Conservation (phyloP, 2,113 vertebrate genomes). For the Garra rufa region DNA sequence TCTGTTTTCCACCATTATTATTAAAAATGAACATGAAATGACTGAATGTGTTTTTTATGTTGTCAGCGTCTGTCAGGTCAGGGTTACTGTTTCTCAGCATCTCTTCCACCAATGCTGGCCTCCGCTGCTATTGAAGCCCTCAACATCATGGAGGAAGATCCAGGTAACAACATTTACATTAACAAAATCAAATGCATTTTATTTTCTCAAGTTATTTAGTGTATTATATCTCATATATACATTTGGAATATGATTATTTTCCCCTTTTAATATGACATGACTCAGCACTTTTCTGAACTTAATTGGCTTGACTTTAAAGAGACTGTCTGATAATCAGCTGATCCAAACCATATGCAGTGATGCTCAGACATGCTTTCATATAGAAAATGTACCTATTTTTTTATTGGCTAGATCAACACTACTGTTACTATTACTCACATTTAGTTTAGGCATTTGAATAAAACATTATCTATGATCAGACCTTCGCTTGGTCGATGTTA, state of each 20-base stretch:
- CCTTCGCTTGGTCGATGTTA: not conserved
- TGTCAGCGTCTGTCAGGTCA: slow-evolving; percentile 91
- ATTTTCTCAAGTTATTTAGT: not conserved
- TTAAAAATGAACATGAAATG: not conserved
- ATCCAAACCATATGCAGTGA: slow-evolving; percentile 45
- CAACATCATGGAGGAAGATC: slow-evolving; percentile 95
- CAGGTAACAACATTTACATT: slow-evolving; percentile 78
- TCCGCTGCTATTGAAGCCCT: slow-evolving; percentile 93
- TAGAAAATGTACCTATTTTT: not conserved
- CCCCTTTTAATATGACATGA: not conserved
- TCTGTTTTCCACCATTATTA: not conserved
- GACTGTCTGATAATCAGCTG: slow-evolving; percentile 19
- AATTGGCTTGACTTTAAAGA: slow-evolving; percentile 46
- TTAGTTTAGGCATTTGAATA: not conserved
- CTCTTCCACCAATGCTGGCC: slow-evolving; percentile 91
- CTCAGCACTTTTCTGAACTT: not conserved
- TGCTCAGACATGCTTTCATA: not conserved
- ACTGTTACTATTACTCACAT: not conserved
- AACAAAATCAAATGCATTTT: not conserved
- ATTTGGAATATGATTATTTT: not conserved
- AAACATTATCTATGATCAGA: not conserved
- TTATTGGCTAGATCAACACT: not conserved
- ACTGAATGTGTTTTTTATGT: not conserved
- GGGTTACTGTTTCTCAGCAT: slow-evolving; percentile 98
- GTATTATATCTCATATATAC: not conserved